Base-by-base conservation (phyloP, 2,888 invertebrate species). In the Lingula anatina region DNA sequence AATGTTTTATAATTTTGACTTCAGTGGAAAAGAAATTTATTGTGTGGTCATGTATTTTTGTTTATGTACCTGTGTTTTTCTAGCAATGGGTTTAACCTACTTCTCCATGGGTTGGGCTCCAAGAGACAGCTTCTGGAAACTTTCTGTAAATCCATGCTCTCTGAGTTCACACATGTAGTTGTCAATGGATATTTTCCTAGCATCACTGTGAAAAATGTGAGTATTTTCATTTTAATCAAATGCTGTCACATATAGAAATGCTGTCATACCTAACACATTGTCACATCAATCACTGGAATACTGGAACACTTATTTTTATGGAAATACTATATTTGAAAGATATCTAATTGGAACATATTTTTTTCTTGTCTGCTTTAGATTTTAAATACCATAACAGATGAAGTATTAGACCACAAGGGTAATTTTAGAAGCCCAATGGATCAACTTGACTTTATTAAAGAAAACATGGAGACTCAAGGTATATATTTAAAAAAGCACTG, bases 101-200 rank as follows among this genome's bases (percentile, higher is more conserved):
- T 95, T 36, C 75, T 94, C 0, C 89, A 92, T 76, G 96, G 96
- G 0, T 79, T 93, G 44, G 96, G 96, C 0, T 95, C 95, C 0
- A 96, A 96, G 74, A 81, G 86, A 37, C 79, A 81, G 26, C 78
- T 96, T 23, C 75, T 96, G 28, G 84, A 87, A 55, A 79, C 84
- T 53, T 94, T 95, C 75, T 86, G 88, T 66, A 78, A 77, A 20
- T 79, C 84, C 54, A 75, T 82, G 24, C 73, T 87, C 15, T 64
- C 75, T 1, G 77, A 85, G 27, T 80, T 83, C 62, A 85, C 87
- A 0, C 87, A 89, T 47, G 73, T 95, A 43, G 86, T 91, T 23
- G 80, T 95, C 1, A 92, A 95, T 77, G 95, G 95, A 2, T 94
- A 89, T 77, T 93, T 93, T 70, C 94, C 94, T 2, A 89, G 90